These are phyloP conservation scores for Raja brachyura DNA, from an alignment of 2,113 vertebrate species.

Conservation along the genomic window DNA sequence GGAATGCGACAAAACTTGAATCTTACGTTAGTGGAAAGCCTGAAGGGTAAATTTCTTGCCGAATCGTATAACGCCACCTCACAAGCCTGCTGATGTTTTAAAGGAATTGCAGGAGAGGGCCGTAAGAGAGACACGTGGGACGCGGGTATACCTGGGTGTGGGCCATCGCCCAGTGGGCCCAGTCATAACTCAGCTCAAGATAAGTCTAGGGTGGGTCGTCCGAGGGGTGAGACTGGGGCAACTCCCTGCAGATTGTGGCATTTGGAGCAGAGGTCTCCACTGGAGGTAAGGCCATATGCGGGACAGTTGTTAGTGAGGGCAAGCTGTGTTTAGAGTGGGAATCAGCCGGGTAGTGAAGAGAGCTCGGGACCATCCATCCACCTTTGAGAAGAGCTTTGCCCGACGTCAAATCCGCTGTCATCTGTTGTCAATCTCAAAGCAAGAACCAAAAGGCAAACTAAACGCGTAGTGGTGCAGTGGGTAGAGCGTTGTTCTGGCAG, in stretches of 20 bases:
- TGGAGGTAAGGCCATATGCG: neutral
- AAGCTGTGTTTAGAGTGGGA: too few species aligned
- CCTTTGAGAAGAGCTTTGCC: neutral
- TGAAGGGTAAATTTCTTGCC: neutral
- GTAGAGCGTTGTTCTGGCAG: too few species aligned
- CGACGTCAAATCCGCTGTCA: neutral
- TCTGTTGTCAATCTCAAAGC: neutral
- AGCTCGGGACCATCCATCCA: neutral
- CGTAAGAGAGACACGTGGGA: neutral
- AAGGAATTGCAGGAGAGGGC: neutral
- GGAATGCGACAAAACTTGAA: neutral
- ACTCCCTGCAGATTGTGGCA: neutral
- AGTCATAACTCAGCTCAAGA: neutral
- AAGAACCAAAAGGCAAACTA: neutral
- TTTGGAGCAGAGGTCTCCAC: neutral
- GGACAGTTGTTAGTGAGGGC: too few species aligned
- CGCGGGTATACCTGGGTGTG: neutral
- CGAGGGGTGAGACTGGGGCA: too few species aligned
- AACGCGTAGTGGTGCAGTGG: too few species aligned
- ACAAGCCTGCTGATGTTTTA: neutral
- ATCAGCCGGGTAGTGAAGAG: neutral
- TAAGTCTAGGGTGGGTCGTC: too few species aligned
- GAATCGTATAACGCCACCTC: slow-evolving; percentile 5
- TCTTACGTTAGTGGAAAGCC: neutral
- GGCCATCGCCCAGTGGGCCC: neutral